phyloP scores from a whole-genome alignment of 1,140 invertebrate species.

The Hyles euphorbiae region DNA sequence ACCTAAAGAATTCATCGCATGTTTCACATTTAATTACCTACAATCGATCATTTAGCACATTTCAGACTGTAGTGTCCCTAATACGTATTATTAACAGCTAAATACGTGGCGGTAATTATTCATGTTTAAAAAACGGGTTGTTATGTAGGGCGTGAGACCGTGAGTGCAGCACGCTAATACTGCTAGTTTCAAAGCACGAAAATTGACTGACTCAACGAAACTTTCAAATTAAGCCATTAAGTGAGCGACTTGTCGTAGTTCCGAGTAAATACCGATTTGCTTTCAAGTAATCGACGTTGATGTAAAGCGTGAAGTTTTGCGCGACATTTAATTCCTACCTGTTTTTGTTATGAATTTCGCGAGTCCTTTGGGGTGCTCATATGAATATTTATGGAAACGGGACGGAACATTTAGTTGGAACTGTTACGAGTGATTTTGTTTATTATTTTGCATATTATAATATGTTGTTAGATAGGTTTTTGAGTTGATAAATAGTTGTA shows the following conservation, averaged over 20 bases:
- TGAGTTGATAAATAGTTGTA: too few species aligned
- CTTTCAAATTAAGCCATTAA: slow-evolving; percentile 61
- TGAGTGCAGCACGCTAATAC: slow-evolving; percentile 35
- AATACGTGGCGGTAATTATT: slow-evolving; percentile 44
- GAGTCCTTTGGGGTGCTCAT: too few species aligned
- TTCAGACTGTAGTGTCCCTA: neutral
- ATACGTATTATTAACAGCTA: slow-evolving; percentile 15
- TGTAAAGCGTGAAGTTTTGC: too few species aligned
- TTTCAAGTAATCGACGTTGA: too few species aligned
- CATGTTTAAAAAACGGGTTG: slow-evolving; percentile 39
- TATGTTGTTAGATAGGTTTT: too few species aligned
- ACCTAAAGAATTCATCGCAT: too few species aligned
- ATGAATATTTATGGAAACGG: too few species aligned
- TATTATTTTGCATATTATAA: too few species aligned
- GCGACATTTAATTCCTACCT: too few species aligned
- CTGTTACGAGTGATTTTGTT: too few species aligned
- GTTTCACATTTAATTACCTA: neutral
- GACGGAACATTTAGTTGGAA: too few species aligned
- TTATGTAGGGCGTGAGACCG: slow-evolving; percentile 34
- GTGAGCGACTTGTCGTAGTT: slow-evolving; percentile 38
- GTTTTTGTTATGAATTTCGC: too few species aligned
- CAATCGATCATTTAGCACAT: neutral
- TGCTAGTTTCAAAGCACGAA: slow-evolving; percentile 35
- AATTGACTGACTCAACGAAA: slow-evolving; percentile 50
- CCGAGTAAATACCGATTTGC: slow-evolving; percentile 31